Evolutionary conservation across 2,888 invertebrate species (phyloP).

Genomic region (Alentia gelatinosa): DNA sequence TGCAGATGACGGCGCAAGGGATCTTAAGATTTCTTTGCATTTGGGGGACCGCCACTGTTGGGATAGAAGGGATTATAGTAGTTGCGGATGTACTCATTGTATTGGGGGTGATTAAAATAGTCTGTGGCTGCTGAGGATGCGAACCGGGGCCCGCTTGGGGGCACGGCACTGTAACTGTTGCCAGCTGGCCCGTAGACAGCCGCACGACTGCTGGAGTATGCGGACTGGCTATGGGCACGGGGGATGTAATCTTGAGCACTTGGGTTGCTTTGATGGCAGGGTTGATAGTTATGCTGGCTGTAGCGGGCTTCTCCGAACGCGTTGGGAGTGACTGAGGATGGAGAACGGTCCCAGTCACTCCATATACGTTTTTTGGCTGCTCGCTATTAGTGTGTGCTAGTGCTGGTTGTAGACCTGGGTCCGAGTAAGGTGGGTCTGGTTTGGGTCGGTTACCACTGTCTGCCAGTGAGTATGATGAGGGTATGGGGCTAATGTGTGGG

Average conservation of each 20-base stretch:
- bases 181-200: slow-evolving; percentile 30
- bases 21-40: not conserved
- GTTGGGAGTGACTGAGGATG: slow-evolving; percentile 60
- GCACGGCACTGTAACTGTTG: slow-evolving; percentile 7
- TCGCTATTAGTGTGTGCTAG: slow-evolving; percentile 20
- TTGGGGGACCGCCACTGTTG: not conserved
- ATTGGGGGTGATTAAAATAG: not conserved
- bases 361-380: slow-evolving; percentile 63
- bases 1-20: not conserved
- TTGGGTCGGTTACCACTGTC: not conserved
- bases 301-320: not conserved
- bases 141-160: not conserved
- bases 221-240: slow-evolving; percentile 7
- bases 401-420: not conserved
- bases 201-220: not conserved
- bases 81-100: not conserved
- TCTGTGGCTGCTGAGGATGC: not conserved
- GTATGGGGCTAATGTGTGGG: not conserved
- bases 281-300: slow-evolving; percentile 23
- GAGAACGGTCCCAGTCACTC: slow-evolving; percentile 60
- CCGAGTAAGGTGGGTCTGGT: slow-evolving; percentile 1
- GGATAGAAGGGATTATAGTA: not conserved
- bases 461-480: not conserved
- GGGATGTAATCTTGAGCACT: not conserved
- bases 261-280: not conserved